These are phyloP conservation scores for Etheostoma spectabile DNA, from an alignment of 2,113 vertebrate species.

Conservation along the genomic window DNA sequence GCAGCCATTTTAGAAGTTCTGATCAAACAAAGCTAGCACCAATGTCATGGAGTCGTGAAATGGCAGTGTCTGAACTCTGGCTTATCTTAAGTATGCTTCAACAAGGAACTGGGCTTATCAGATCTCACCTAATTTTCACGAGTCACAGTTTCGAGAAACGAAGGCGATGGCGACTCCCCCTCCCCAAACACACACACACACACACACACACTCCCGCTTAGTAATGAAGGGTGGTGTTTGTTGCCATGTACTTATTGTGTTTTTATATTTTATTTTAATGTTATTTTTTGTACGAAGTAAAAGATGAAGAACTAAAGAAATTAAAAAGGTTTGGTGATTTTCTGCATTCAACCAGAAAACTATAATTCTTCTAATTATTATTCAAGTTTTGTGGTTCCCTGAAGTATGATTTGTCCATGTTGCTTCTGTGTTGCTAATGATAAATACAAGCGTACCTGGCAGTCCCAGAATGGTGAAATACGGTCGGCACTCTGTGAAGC, in stretches of 20 bases:
- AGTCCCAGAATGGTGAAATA: conserved; percentile 93
- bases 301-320: too few relatives aligned
- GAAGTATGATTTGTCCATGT: neutral
- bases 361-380: neutral
- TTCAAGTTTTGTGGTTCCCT: neutral
- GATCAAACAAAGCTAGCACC: conserved; percentile 6
- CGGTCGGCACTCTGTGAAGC: conserved; percentile 91
- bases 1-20: conserved; percentile 83
- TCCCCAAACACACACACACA: neutral
- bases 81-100: conserved; percentile 60
- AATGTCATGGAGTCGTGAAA: conserved; percentile 42
- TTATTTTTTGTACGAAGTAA: too few relatives aligned
- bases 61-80: conserved; percentile 25
- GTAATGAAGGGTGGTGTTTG: conserved; percentile 24
- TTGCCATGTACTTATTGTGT: too few relatives aligned
- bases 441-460: conserved; percentile 84
- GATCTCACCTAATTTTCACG: conserved; percentile 59
- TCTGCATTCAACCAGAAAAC: neutral
- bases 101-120: conserved; percentile 69
- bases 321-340: neutral
- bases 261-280: too few relatives aligned
- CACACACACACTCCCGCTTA: neutral
- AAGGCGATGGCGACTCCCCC: conserved; percentile 5
- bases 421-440: neutral
- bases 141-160: conserved; percentile 59